Conservation (phyloP, 2,888 invertebrate species). For the Amiota mariae region DNA sequence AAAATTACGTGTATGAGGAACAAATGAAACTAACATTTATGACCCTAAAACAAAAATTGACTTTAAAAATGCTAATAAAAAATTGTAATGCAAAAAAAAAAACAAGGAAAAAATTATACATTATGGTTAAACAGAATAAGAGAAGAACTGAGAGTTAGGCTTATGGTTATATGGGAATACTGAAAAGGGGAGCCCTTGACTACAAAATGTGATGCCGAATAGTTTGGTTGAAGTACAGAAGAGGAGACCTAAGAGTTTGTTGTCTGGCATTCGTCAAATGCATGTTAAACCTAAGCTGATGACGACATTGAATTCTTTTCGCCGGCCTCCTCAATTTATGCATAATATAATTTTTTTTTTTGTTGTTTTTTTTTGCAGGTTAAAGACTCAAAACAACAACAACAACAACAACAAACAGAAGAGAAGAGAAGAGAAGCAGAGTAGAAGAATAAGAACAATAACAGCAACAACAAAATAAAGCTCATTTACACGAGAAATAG, state of each 20-base stretch:
- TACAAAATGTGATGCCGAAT: too few species aligned
- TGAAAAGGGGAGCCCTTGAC: too few species aligned
- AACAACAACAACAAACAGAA: slow-evolving; percentile 16
- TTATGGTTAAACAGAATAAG: neutral
- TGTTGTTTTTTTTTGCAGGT: too few species aligned
- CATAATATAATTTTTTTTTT: too few species aligned
- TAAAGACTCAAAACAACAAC: slow-evolving; percentile 19
- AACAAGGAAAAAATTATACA: neutral
- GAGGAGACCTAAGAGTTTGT: neutral
- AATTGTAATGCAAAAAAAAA: slow-evolving; percentile 17
- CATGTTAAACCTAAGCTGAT: slow-evolving; percentile 47
- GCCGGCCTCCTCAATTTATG: neutral
- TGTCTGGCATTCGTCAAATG: slow-evolving; percentile 36
- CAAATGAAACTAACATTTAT: slow-evolving; percentile 7
- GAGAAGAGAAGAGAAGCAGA: neutral
- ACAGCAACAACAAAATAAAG: slow-evolving; percentile 56
- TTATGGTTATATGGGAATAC: too few species aligned
- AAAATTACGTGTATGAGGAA: too few species aligned
- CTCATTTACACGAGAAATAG: slow-evolving; percentile 71
- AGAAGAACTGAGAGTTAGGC: too few species aligned
- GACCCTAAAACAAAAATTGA: slow-evolving; percentile 6
- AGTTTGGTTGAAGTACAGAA: neutral
- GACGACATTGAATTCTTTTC: slow-evolving; percentile 29
- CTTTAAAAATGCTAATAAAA: slow-evolving; percentile 27
- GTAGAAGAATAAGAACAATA: slow-evolving; percentile 34